A percentile compares a stretch with the other conserved stretches of the same genome.
phyloP scores from a whole-genome alignment of 2,113 vertebrate species.

The Zapus hudsonius region DNA sequence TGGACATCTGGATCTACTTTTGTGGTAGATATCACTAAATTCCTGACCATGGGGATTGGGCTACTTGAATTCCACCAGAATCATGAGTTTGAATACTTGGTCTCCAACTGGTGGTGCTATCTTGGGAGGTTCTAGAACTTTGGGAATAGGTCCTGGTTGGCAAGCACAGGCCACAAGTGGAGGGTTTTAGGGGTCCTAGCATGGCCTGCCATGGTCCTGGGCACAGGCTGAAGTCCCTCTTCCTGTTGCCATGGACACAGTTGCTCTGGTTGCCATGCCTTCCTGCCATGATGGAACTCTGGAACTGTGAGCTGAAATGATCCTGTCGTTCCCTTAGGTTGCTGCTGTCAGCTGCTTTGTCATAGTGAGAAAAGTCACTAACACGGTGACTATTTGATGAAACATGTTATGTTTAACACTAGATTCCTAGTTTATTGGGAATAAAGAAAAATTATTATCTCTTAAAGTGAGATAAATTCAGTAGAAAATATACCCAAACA shows the following conservation, averaged over 20 bases:
- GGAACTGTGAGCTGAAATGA: neutral
- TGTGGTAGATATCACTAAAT: neutral
- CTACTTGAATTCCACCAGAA: neutral
- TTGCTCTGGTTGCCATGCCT: neutral
- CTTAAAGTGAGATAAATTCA: neutral
- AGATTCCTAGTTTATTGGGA: neutral
- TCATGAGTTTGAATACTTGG: neutral
- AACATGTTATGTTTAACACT: neutral
- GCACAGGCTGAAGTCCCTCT: neutral
- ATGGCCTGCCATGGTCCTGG: too few species aligned
- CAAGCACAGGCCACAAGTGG: too few species aligned
- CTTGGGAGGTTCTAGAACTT: too few species aligned
- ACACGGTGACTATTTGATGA: neutral
- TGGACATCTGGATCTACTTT: neutral
- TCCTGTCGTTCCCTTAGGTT: too few species aligned
- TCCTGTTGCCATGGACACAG: neutral
- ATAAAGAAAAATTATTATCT: neutral
- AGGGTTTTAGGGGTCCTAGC: too few species aligned
- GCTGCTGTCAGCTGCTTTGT: neutral
- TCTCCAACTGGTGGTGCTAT: neutral
- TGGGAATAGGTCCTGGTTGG: too few species aligned
- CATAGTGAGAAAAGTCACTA: neutral
- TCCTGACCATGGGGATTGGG: neutral
- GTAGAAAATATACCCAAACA: neutral
- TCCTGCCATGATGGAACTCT: accelerated